Evolutionary conservation across 1,140 invertebrate species (phyloP), one percentile per base, ranked within the genome.

Genomic region (Drosophila lini): DNA sequence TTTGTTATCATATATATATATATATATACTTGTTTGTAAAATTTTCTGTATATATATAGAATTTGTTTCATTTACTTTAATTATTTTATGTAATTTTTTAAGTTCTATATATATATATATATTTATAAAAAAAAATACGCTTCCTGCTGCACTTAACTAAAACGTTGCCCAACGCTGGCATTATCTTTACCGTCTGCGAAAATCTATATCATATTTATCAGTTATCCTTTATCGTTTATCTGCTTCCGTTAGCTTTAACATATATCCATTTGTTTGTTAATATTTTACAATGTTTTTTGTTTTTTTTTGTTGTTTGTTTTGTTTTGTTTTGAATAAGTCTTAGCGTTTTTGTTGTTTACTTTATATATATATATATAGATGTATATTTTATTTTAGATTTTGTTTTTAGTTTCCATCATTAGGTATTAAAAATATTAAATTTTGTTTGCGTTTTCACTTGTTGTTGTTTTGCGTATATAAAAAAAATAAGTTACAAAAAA

Each of bases 371-470:
- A 63, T 68, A 52, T 64, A 41, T 68, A 52, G 65, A 48, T 50
- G 32, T 16, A 61, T 50, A 50, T 50, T 6, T 31, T 50, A 22
- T 69, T 70, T 31, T 45, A 70, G 16, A 45, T 71, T 74, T 64
- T 62, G 36, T 78, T 83, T 82, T 50, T 53, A 34, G 36, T 83
- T 84, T 61, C 58, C 77, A 61, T 84, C 64, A 78, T 67, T 85
- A 74, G 75, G 75, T 85, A 85, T 85, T 85, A 85, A 86, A 85
- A 85, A 85, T 85, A 85, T 85, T 75, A 25, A 81, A 86, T 85
- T 85, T 70, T 81, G 67, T 74, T 53, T 41, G 36, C 8, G 15
- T 63, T 73, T 40, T 40, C 19, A n/a, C n/a, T n/a, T n/a, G n/a
- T n/a, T n/a, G n/a, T n/a, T n/a, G n/a, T n/a, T n/a, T 77, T 64